phyloP scores from a whole-genome alignment of 2,888 invertebrate genomes.

The Acleris sparsana region DNA sequence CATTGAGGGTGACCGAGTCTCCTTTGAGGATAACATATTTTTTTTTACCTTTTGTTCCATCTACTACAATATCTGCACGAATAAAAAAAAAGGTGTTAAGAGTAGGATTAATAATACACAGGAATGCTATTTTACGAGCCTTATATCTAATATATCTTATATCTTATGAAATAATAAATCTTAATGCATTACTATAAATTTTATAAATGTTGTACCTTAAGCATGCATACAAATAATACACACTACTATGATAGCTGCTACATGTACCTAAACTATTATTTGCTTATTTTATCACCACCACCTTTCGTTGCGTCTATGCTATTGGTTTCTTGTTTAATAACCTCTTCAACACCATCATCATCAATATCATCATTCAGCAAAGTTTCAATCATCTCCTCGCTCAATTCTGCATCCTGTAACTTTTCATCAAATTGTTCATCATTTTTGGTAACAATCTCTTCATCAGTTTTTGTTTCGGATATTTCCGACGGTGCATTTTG shows the following conservation, averaged over 20 bases:
- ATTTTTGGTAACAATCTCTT: slow-evolving; percentile 26
- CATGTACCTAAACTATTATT: background rate
- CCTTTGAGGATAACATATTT: too few relatives aligned
- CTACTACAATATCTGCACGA: background rate
- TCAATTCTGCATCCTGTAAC: slow-evolving; percentile 61
- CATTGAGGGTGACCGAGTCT: too few relatives aligned
- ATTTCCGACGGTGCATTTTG: slow-evolving; percentile 8
- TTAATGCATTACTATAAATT: slow-evolving; percentile 20
- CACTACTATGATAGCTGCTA: too few relatives aligned
- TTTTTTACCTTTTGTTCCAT: background rate
- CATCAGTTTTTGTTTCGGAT: slow-evolving; percentile 35
- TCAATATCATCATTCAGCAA: slow-evolving; percentile 66
- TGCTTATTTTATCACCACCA: slow-evolving; percentile 40
- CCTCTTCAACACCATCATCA: slow-evolving; percentile 48
- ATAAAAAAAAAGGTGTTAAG: slow-evolving; percentile 2
- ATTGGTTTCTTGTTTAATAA: slow-evolving; percentile 40
- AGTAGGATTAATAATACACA: slow-evolving; percentile 22
- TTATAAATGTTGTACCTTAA: slow-evolving; percentile 13
- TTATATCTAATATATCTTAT: slow-evolving; percentile 9
- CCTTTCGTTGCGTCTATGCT: slow-evolving; percentile 42
- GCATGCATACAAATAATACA: background rate
- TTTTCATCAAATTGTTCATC: slow-evolving; percentile 43
- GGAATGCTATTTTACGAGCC: slow-evolving; percentile 31
- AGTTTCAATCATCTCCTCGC: slow-evolving; percentile 67
- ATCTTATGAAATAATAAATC: slow-evolving; percentile 23